These are phyloP conservation scores for Suillia variegata DNA, from an alignment of 2,888 invertebrate species.

Conservation along the genomic window DNA sequence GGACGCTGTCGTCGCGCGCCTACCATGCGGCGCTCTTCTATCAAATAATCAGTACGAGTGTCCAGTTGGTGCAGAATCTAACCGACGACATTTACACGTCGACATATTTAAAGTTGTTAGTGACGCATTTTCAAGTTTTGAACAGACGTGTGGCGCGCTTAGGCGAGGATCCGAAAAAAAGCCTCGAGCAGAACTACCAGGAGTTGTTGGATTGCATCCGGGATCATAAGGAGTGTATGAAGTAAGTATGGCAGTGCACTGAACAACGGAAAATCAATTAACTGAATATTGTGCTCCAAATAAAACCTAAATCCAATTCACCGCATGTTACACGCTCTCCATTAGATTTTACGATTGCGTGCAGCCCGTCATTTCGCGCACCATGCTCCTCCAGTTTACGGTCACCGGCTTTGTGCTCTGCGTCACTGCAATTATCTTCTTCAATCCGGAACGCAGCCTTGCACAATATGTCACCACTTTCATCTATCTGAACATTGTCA, in stretches of 20 bases:
- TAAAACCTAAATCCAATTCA: too few species aligned
- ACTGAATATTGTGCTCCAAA: background rate
- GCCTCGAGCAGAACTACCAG: slow-evolving; percentile 26
- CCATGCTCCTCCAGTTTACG: slow-evolving; percentile 35
- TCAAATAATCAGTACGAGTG: slow-evolving; percentile 20
- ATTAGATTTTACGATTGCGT: slow-evolving; percentile 19
- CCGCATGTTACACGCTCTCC: background rate
- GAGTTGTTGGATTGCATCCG: slow-evolving; percentile 36
- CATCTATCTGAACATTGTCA: slow-evolving; percentile 25
- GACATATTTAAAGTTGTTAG: slow-evolving; percentile 32
- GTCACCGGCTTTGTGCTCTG: slow-evolving; percentile 34
- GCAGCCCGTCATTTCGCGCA: slow-evolving; percentile 31
- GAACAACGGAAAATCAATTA: slow-evolving; percentile 8
- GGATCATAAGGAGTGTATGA: slow-evolving; percentile 34
- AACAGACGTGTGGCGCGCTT: slow-evolving; percentile 32
- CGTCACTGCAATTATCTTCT: slow-evolving; percentile 29
- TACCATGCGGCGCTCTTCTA: slow-evolving; percentile 25
- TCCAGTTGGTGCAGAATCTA: slow-evolving; percentile 26
- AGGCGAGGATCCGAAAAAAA: slow-evolving; percentile 18
- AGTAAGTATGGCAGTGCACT: slow-evolving; percentile 35
- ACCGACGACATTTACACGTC: slow-evolving; percentile 32
- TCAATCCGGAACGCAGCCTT: slow-evolving; percentile 23
- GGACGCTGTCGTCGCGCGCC: slow-evolving; percentile 16
- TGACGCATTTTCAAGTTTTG: slow-evolving; percentile 32
- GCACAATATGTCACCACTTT: slow-evolving; percentile 20